These are phyloP conservation scores for Acronicta leporina DNA, from an alignment of 2,888 invertebrate genomes.

Conservation along the genomic window DNA sequence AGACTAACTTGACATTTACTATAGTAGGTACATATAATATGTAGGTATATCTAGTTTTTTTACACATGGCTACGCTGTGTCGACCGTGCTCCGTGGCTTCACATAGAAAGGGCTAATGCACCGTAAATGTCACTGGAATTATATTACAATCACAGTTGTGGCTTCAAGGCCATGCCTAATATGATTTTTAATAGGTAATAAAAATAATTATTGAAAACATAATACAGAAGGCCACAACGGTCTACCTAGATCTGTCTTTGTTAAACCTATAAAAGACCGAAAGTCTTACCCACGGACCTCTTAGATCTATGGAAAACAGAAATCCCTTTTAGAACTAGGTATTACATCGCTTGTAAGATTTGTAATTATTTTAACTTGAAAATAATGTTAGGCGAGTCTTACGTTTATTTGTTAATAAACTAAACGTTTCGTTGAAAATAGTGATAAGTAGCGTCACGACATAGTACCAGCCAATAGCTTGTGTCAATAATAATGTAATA, in stretches of 20 bases:
- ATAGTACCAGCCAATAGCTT: conserved; percentile 1
- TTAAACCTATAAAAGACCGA: background rate
- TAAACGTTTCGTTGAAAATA: conserved; percentile 21
- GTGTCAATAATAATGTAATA: conserved; percentile 11
- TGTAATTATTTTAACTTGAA: conserved; percentile 15
- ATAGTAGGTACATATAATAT: background rate
- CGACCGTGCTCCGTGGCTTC: conserved; percentile 33
- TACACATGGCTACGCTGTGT: conserved; percentile 28
- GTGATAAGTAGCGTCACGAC: conserved; percentile 15
- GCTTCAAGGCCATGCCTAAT: background rate
- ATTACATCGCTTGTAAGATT: background rate
- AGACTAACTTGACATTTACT: conserved; percentile 28
- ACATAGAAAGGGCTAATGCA: conserved; percentile 27
- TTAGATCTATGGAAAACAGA: too few species aligned
- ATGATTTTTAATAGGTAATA: conserved; percentile 2
- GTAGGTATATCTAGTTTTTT: conserved; percentile 13
- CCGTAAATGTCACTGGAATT: conserved; percentile 46
- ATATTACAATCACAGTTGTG: conserved; percentile 35
- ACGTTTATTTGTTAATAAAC: conserved; percentile 4
- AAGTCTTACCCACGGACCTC: background rate
- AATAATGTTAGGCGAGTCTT: conserved; percentile 10
- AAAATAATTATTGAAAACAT: too few species aligned
- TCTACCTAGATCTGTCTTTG: too few species aligned
- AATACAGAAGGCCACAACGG: too few species aligned
- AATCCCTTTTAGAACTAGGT: too few species aligned